Evolutionary conservation across 2,797 vertebrate species (phyloP), one percentile per base, ranked within the genome.

Genomic region (Choloepus didactylus): DNA sequence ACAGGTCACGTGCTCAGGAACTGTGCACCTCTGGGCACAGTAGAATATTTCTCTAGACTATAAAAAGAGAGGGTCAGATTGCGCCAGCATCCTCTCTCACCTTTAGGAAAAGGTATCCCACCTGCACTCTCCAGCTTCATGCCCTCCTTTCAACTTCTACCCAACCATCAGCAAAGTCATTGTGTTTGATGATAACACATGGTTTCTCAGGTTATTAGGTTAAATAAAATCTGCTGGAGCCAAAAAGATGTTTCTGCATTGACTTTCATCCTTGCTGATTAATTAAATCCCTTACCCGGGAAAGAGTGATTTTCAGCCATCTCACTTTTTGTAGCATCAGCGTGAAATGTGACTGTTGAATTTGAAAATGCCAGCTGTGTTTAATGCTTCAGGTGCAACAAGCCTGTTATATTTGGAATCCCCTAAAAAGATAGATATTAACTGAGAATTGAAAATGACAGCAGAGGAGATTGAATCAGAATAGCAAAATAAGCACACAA

Each of bases 271-370:
- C 96, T 95, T 93, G 93, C 95, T 97, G 96, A 94, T 97, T 98
- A 98, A 98, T 97, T 98, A 97, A 97, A 95, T 98, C 97, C 95
- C 89, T 97, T 87, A 96, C 89, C 96, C 97, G 97, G 96, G 95
- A 93, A 97, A 81, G 96, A 94, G 76, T 77, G 49, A 96, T 97
- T 97, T 97, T 95, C 95, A 97, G 87, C 96, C 93, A 82, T 88
- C 94, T 98, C 87, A 0, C 94, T 96, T 62, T 98, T 97, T 95
- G 81, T 90, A 96, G 59, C 96, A 96, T 96, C 97, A 97, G 97
- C 96, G 95, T 93, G 89, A 97, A 97, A 96, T 85, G 87, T 91
- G 94, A 97, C 94, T 95, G 87, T 89, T 93, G 62, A 95, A 94
- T n/a, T 72, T 46, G 94, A 73, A 96, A 96, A 90, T 97, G 97